Conservation (phyloP, 2,113 vertebrate species). For the Leucoraja erinaceus region DNA sequence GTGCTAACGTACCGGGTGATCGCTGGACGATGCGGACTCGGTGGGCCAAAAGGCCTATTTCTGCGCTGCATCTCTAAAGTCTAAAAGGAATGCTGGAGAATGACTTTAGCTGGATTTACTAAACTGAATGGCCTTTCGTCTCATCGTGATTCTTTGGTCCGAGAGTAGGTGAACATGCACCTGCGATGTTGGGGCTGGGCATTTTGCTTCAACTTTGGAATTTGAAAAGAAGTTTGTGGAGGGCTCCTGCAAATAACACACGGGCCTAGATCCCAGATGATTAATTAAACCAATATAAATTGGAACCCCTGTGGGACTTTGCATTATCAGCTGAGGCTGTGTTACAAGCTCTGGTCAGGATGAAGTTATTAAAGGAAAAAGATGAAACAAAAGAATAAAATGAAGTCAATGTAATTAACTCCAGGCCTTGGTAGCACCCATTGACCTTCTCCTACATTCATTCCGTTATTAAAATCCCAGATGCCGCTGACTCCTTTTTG, state of each 20-base stretch:
- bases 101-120: no score
- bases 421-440: neutral
- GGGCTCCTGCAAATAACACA: neutral
- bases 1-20: no score
- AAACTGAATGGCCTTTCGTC: no score
- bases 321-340: neutral
- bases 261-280: neutral
- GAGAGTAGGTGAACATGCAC: no score
- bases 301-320: neutral
- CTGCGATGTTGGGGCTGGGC: no score
- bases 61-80: no score
- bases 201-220: neutral
- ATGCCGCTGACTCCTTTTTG: constrained; percentile 16
- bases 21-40: no score
- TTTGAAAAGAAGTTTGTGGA: neutral
- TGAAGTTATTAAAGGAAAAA: constrained; percentile 32
- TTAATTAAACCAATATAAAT: constrained; percentile 22
- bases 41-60: no score
- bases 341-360: constrained; percentile 5
- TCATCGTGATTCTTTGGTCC: no score
- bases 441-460: neutral
- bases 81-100: no score
- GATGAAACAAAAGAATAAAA: constrained; percentile 23
- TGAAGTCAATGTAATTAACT: constrained; percentile 31
- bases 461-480: constrained; percentile 23